Conservation (phyloP, 2,113 vertebrate genomes). For the Misgurnus mizolepis region DNA sequence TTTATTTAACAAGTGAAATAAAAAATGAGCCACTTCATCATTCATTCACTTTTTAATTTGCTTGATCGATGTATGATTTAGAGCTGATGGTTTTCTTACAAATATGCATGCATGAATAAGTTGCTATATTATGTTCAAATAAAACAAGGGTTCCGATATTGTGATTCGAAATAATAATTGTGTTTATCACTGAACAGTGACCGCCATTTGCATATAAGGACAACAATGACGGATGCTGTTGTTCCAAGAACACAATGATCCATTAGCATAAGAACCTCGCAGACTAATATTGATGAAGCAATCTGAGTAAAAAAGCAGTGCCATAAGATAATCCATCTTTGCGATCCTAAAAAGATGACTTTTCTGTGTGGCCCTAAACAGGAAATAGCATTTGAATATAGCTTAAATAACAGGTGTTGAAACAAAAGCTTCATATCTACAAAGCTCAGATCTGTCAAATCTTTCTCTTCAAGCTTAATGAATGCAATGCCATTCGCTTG, state of each 20-base stretch:
- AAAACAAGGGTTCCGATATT: neutral
- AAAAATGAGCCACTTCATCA: neutral
- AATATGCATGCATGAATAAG: neutral
- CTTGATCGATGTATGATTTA: too few relatives aligned
- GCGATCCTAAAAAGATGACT: neutral
- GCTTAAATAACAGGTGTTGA: neutral
- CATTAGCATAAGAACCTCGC: neutral
- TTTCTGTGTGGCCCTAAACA: too few relatives aligned
- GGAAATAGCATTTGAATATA: neutral
- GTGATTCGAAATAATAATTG: constrained; percentile 1
- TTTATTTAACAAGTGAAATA: neutral
- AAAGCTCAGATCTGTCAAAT: neutral
- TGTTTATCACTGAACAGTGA: constrained; percentile 2
- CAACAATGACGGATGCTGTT: neutral
- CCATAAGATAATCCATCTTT: neutral
- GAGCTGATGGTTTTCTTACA: neutral
- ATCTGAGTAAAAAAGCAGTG: neutral
- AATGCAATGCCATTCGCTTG: constrained; percentile 18
- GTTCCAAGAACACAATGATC: neutral
- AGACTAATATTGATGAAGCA: constrained; percentile 6
- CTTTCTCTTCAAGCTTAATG: neutral
- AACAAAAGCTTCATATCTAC: neutral
- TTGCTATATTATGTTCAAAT: neutral
- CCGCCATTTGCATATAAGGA: neutral
- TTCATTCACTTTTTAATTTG: too few relatives aligned